A percentile compares a stretch with the other conserved stretches of the same genome.
Conservation (phyloP, 2,888 invertebrate species). For the Cheilosia pagana region DNA sequence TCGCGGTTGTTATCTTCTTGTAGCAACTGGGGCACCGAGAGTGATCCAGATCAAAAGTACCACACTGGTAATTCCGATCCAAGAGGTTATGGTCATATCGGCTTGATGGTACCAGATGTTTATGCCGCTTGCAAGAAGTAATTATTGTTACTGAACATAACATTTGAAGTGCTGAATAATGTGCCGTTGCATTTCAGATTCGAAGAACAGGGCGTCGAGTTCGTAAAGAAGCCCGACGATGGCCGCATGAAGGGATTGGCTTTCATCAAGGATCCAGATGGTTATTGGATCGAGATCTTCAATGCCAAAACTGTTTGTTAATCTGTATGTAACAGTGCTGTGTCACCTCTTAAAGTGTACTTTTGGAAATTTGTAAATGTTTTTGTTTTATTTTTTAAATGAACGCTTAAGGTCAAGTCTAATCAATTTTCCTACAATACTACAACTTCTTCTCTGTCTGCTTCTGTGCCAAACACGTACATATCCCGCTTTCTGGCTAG, state of each 20-base stretch:
- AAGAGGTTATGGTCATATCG: conserved; percentile 96
- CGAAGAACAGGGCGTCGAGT: conserved; percentile 93
- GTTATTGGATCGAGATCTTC: conserved; percentile 98
- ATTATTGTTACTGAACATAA: not conserved
- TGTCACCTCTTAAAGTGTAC: conserved; percentile 11
- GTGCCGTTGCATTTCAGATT: conserved; percentile 84
- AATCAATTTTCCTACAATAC: conserved; percentile 41
- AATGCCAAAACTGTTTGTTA: conserved; percentile 83
- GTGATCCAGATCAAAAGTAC: conserved; percentile 89
- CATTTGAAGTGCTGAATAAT: not conserved
- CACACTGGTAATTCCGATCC: conserved; percentile 97
- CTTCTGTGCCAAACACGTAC: conserved; percentile 78
- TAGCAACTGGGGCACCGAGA: conserved; percentile 98
- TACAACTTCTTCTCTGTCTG: conserved; percentile 5
- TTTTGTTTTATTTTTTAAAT: conserved; percentile 12
- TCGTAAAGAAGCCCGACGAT: conserved; percentile 94
- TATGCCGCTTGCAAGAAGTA: conserved; percentile 90
- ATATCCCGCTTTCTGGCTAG: conserved; percentile 82
- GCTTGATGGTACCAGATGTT: conserved; percentile 94
- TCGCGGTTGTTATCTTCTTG: conserved; percentile 79
- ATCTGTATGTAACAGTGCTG: not conserved
- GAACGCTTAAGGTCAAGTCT: not conserved
- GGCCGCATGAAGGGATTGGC: conserved; percentile 97
- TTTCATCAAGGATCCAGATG: conserved; percentile 97
- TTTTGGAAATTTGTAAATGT: conserved; percentile 7